Conservation (phyloP, 2,797 vertebrate genomes). For the Chrysolophus pictus region DNA sequence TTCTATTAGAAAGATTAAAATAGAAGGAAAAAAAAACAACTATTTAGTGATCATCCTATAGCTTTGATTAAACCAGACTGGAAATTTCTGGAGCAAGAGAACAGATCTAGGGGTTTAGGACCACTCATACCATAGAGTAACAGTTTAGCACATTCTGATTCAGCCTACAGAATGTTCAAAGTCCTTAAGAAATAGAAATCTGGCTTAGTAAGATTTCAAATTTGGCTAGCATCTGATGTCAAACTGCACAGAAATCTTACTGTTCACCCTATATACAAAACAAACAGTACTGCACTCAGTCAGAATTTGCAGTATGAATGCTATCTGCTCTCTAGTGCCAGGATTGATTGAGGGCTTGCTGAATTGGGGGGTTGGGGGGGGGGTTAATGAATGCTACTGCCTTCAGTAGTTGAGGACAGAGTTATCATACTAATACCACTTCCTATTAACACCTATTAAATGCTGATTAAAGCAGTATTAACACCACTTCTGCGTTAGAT, state of each 20-base stretch:
- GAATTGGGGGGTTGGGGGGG: no score
- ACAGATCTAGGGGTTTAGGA: neutral
- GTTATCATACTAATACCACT: neutral
- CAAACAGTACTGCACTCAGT: neutral
- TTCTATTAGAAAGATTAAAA: slow-evolving; percentile 78
- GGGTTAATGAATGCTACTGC: neutral
- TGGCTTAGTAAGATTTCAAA: neutral
- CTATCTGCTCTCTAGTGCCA: neutral
- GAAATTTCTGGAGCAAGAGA: neutral
- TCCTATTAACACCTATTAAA: neutral
- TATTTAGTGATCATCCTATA: neutral
- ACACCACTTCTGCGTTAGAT: neutral
- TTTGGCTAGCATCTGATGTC: neutral
- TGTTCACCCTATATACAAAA: neutral
- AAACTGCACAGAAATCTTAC: neutral
- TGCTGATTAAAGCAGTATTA: neutral
- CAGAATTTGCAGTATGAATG: neutral
- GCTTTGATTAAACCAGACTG: neutral
- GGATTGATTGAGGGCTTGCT: neutral
- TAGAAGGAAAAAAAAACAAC: neutral
- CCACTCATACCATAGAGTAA: neutral
- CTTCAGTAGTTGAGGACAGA: neutral
- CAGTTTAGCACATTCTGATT: neutral
- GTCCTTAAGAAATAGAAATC: neutral
- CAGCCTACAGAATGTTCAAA: neutral